Percentiles rank a stretch among this genome's conserved stretches.
Evolutionary conservation across 2,113 vertebrate species (phyloP).

Genomic region (Gallinago paraguaiae): DNA sequence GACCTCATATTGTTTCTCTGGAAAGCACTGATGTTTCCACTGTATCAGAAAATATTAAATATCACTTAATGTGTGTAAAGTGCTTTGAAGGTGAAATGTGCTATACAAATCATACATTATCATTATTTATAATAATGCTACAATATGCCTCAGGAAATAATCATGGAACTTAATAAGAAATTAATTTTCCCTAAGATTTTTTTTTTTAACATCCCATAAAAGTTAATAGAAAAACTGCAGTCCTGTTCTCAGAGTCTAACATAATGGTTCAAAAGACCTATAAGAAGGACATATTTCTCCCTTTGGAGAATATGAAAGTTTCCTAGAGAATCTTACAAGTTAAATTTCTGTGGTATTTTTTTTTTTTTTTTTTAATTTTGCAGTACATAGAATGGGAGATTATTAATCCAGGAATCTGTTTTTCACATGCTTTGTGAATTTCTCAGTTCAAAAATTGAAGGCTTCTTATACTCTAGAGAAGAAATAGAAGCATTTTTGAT

Average conservation of each 20-base stretch:
- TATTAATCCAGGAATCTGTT: background rate
- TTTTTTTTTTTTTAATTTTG: background rate
- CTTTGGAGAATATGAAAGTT: background rate
- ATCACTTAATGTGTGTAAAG: background rate
- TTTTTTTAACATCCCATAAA: background rate
- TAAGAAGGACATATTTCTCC: background rate
- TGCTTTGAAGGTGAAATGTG: slow-evolving; percentile 44
- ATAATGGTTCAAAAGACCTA: background rate
- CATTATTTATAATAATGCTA: slow-evolving; percentile 7
- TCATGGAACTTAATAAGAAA: background rate
- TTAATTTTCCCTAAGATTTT: background rate
- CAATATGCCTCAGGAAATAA: slow-evolving; percentile 16
- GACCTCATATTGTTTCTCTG: background rate
- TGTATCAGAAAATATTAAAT: background rate
- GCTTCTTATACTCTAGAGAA: background rate
- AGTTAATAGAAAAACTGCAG: slow-evolving; percentile 26
- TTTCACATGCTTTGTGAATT: background rate
- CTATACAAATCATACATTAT: background rate
- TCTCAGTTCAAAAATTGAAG: background rate
- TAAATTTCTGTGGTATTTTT: background rate
- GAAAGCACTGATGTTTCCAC: background rate
- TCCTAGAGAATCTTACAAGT: background rate
- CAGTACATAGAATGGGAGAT: background rate
- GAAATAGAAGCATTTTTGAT: background rate
- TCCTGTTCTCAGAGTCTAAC: background rate